Percentiles rank a stretch among this genome's conserved stretches.
Conservation (phyloP, 2,113 vertebrate species). For the Meles meles region DNA sequence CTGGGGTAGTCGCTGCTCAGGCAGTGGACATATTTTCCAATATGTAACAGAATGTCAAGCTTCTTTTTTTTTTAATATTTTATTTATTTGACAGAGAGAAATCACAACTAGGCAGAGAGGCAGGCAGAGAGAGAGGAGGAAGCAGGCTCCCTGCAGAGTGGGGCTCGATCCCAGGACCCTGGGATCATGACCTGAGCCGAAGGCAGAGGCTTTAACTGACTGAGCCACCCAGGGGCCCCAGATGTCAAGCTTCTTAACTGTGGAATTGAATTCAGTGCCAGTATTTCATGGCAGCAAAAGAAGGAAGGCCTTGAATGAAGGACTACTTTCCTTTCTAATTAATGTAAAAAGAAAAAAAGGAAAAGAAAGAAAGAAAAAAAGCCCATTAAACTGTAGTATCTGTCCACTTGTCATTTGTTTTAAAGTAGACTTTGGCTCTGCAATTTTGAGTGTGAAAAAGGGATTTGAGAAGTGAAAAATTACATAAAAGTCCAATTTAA, state of each 20-base stretch:
- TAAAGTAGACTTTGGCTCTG: constrained; percentile 38
- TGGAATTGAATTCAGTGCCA: background rate
- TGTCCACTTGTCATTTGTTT: constrained; percentile 35
- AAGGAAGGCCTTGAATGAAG: constrained; percentile 31
- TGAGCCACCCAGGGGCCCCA: too few relatives aligned
- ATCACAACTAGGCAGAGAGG: too few relatives aligned
- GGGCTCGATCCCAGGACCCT: too few relatives aligned
- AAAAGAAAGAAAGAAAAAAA: background rate
- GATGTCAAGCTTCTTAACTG: background rate
- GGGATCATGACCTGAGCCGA: too few relatives aligned
- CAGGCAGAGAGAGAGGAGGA: too few relatives aligned
- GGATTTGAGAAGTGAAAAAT: constrained; percentile 13
- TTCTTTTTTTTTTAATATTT: too few relatives aligned
- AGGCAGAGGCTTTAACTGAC: too few relatives aligned
- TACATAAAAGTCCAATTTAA: constrained; percentile 64
- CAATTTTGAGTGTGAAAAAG: constrained; percentile 47
- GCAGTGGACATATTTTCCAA: background rate
- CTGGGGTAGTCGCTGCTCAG: background rate
- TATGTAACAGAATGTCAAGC: background rate
- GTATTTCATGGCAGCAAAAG: constrained; percentile 57
- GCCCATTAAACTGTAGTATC: background rate
- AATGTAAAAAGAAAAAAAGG: background rate
- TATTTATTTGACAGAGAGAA: too few relatives aligned
- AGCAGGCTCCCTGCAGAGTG: too few relatives aligned
- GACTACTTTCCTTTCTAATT: constrained; percentile 32